Evolutionary conservation across 2,113 vertebrate genomes (phyloP), one percentile per base, ranked within the genome.

Genomic region (Drymodes brunneopygia): DNA sequence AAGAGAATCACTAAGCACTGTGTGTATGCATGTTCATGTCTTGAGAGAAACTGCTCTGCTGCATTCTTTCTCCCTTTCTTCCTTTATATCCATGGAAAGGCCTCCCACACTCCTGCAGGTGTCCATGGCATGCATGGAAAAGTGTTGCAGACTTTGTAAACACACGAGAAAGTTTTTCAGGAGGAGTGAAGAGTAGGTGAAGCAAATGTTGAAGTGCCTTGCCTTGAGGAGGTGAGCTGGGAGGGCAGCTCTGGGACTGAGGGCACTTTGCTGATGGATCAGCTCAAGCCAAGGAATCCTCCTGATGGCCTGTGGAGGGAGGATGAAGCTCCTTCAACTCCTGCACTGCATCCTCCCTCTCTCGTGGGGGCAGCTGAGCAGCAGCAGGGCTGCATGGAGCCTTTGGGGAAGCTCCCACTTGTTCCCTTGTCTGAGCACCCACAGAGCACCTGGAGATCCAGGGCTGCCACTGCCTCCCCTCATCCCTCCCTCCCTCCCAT

Each of bases 361-460:
- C 33, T 62, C 11, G 7, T 8, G 27, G 33, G 80, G 44, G 36
- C 11, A 2, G 65, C 36, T n/a, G 69, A 35, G 27, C 73, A 62
- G 61, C 42, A 50, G 36, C 47, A 42, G 44, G 12, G 44, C 38
- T n/a, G 3, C 2, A 1, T 0, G 9, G 24, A 14, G 15, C 56
- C 8, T 25, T 7, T 0, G 40, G 15, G 18, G 47, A 10, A 42
- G 44, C 25, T 31, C 15, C 31, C 4, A 1, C 7, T 9, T 0
- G 0, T 11, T 38, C 42, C 42, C 42, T 42, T 22, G 15, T 4
- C 29, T n/a, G 5, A 24, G 67, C 54, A 38, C 9, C 38, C 38
- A 45, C 38, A 5, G 10, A 33, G 62, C 62, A 12, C 53, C 53
- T 9, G 0, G 0, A 0, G 29, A 64, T 20, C 66, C 11, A 22